Percentiles rank a stretch among this genome's conserved stretches.
Conservation (phyloP, 2,888 invertebrate species). For the Aquatica leii region DNA sequence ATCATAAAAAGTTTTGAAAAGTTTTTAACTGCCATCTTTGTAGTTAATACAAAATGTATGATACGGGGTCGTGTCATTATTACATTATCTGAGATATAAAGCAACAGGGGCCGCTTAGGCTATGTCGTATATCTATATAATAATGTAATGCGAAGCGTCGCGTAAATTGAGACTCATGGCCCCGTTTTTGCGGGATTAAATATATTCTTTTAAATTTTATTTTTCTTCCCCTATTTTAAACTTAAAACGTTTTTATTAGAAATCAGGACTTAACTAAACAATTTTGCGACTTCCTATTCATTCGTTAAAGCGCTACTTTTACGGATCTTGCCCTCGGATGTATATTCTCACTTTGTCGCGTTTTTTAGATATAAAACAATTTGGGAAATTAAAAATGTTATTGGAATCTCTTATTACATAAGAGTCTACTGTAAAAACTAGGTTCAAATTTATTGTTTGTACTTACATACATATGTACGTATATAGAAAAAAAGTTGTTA, state of each 20-base stretch:
- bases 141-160: conserved; percentile 47
- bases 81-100: conserved; percentile 50
- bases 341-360: too few relatives aligned
- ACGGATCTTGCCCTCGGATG: too few relatives aligned
- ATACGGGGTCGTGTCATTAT: conserved; percentile 53
- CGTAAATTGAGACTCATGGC: conserved; percentile 53
- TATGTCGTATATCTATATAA: conserved; percentile 53
- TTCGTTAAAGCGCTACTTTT: too few relatives aligned
- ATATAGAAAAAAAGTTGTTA: too few relatives aligned
- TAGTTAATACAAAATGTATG: conserved; percentile 51
- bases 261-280: conserved; percentile 18
- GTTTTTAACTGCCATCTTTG: conserved; percentile 50
- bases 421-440: too few relatives aligned
- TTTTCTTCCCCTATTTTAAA: conserved; percentile 29
- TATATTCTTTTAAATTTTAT: conserved; percentile 38
- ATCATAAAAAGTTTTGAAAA: conserved; percentile 45
- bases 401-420: too few relatives aligned
- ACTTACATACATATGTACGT: too few relatives aligned
- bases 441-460: too few relatives aligned
- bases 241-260: conserved; percentile 33
- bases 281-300: too few relatives aligned
- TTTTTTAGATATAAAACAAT: too few relatives aligned
- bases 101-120: conserved; percentile 49
- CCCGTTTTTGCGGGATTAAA: conserved; percentile 43
- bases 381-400: too few relatives aligned